These are phyloP conservation scores for Gnathonemus echidnorhynchus DNA, from an alignment of 2,113 vertebrate genomes.

Conservation along the genomic window DNA sequence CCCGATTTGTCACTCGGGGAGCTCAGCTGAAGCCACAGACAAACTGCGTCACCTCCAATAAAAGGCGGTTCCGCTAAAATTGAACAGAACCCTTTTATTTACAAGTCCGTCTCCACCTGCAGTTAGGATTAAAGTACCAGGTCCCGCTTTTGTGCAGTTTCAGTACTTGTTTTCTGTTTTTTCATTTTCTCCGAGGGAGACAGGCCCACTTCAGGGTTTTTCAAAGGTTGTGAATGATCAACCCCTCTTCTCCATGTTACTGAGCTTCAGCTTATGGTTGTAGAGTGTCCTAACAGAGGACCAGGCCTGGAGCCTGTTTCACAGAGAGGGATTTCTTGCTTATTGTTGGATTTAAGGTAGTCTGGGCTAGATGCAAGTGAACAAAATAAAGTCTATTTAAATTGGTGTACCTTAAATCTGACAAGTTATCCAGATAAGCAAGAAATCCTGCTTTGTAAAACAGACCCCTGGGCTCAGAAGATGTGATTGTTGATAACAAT, in stretches of 20 bases:
- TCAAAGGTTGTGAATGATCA: not conserved
- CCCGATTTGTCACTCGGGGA: slow-evolving; percentile 59
- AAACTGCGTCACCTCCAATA: slow-evolving; percentile 21
- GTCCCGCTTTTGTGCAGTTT: not conserved
- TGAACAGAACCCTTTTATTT: not conserved
- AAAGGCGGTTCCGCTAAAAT: not conserved
- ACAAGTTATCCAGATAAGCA: not conserved
- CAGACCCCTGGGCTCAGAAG: not conserved
- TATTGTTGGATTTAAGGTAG: not conserved
- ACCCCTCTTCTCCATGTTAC: not conserved
- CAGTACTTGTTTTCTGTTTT: not conserved
- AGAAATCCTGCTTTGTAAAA: not conserved
- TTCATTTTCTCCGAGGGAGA: not conserved
- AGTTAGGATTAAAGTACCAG: not conserved
- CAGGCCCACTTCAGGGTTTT: not conserved
- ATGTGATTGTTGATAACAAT: not conserved
- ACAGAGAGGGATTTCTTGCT: not conserved
- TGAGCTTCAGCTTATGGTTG: not conserved
- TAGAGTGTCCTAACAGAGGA: not conserved
- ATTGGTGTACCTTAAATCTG: not conserved
- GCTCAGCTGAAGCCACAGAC: slow-evolving; percentile 53
- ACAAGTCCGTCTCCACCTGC: not conserved
- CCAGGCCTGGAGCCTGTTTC: not conserved
- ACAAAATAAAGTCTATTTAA: not conserved
- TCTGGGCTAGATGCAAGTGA: not conserved